Percentiles rank a stretch among this genome's conserved stretches.
Evolutionary conservation across 2,113 vertebrate species (phyloP).

Genomic region (Elanoides forficatus): DNA sequence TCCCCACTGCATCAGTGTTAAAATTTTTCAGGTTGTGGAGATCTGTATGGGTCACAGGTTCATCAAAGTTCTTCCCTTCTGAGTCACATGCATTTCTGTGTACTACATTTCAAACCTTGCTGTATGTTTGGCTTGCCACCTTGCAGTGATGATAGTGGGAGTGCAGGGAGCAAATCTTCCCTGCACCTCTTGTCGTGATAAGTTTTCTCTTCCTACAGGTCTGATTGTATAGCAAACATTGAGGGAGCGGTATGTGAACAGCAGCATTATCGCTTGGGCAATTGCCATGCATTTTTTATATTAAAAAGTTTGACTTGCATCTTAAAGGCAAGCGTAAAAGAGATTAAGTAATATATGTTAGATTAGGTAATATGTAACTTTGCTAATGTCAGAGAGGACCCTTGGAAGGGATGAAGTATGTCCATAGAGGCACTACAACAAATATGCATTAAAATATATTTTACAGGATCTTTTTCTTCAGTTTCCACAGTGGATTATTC

Average conservation of each 20-base stretch:
- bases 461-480: not conserved
- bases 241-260: not conserved
- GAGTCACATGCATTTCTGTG: not conserved
- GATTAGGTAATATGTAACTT: not conserved
- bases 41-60: not conserved
- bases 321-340: not conserved
- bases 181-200: fast-evolving
- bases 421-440: not conserved
- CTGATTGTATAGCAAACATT: not conserved
- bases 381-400: not conserved
- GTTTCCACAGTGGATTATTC: not conserved
- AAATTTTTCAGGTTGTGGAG: not conserved
- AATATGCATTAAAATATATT: not conserved
- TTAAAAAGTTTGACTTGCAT: not conserved
- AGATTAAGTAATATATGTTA: not conserved
- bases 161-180: not conserved
- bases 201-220: not conserved
- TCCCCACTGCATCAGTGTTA: not conserved
- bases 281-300: not conserved
- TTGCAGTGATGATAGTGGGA: not conserved
- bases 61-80: not conserved
- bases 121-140: not conserved
- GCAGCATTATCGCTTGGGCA: not conserved
- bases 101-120: not conserved
- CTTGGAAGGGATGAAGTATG: not conserved